Conservation (phyloP, 2,888 invertebrate species). For the Pilophorus perplexus region DNA sequence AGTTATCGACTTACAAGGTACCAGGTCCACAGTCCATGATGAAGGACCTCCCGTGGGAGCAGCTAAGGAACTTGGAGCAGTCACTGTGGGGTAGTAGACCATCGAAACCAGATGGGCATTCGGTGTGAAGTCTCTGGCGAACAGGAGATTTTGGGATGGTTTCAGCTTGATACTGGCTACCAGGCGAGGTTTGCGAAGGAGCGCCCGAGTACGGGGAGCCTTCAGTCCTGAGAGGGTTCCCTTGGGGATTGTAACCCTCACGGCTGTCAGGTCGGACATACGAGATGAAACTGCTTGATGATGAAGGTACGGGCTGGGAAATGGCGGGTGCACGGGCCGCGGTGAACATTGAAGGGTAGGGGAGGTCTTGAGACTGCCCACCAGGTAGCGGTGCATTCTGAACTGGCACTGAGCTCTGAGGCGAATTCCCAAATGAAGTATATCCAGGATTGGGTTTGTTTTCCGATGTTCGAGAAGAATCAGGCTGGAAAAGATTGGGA, state of each 20-base stretch:
- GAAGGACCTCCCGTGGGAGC: slow-evolving; percentile 60
- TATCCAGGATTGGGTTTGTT: too few relatives aligned
- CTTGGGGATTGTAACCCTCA: slow-evolving; percentile 20
- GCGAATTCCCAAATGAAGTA: too few relatives aligned
- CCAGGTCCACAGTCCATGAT: slow-evolving; percentile 63
- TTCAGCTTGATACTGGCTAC: background rate
- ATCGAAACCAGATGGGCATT: slow-evolving; percentile 55
- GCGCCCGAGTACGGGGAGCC: background rate
- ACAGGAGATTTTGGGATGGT: background rate
- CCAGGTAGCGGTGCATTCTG: too few relatives aligned
- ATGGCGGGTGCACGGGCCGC: background rate
- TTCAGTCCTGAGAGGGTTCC: slow-evolving; percentile 12
- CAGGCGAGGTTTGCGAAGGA: background rate
- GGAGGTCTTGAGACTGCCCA: slow-evolving; percentile 19
- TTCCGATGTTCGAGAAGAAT: too few relatives aligned
- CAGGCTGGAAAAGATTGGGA: background rate
- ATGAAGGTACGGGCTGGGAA: background rate
- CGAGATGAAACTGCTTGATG: slow-evolving; percentile 16
- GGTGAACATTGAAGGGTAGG: slow-evolving; percentile 38
- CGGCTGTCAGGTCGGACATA: slow-evolving; percentile 15
- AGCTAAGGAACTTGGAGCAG: slow-evolving; percentile 64
- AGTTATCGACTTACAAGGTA: slow-evolving; percentile 52
- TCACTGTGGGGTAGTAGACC: slow-evolving; percentile 63
- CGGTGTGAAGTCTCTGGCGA: background rate
- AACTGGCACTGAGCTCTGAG: too few relatives aligned